Conservation (phyloP, 30 jellyfish, hydroid and myxozoan genomes). For the Hydra vulgaris region DNA sequence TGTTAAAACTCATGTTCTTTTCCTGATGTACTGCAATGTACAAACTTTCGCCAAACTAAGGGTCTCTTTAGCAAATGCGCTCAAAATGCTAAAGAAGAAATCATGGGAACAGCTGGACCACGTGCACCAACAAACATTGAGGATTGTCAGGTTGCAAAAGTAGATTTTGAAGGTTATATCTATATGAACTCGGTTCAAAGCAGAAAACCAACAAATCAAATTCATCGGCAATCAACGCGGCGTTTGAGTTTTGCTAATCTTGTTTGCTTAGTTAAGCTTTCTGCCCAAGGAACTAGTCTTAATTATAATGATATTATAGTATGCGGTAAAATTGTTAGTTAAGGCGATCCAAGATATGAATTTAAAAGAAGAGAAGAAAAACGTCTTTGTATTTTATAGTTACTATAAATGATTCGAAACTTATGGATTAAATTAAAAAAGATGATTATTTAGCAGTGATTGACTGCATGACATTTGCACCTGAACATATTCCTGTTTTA, state of each 20-base stretch:
- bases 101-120: constrained; percentile 12
- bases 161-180: constrained; percentile 14
- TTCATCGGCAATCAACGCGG: constrained; percentile 15
- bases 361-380: constrained; percentile 8
- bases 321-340: neutral
- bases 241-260: neutral
- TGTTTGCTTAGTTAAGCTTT: no score
- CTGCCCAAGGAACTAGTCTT: neutral
- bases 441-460: no score
- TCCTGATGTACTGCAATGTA: no score
- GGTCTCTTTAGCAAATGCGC: neutral
- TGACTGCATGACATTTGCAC: no score
- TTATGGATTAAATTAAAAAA: no score
- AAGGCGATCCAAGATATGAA: constrained; percentile 8
- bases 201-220: constrained; percentile 15
- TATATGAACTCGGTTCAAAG: neutral
- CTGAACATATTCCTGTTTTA: no score
- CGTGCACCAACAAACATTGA: constrained; percentile 6
- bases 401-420: no score
- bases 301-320: neutral
- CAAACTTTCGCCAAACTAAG: no score
- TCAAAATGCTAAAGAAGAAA: neutral
- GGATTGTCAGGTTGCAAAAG: neutral
- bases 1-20: no score
- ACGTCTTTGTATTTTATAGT: no score